Conservation (phyloP, 1,140 invertebrate species). For the Yoshiicerus persimilis region DNA sequence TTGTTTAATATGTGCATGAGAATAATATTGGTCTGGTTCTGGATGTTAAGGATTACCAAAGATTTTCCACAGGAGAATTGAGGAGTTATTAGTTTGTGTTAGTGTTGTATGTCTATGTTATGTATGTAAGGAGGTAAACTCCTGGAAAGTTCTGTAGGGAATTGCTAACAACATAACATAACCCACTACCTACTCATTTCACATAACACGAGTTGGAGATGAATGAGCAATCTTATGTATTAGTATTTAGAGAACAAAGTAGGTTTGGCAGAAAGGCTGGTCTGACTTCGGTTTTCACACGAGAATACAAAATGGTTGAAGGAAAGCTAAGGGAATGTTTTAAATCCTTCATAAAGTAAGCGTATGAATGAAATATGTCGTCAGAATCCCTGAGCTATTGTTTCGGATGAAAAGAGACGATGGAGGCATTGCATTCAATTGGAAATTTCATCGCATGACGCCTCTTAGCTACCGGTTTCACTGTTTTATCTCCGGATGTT, state of each 20-base stretch:
- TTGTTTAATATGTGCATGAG: neutral
- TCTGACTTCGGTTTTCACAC: neutral
- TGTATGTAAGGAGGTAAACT: too few species aligned
- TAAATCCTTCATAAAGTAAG: slow-evolving; percentile 18
- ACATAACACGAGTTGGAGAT: neutral
- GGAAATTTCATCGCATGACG: slow-evolving; percentile 15
- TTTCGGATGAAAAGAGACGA: slow-evolving; percentile 8
- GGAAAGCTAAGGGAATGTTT: neutral
- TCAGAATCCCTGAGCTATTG: slow-evolving; percentile 2
- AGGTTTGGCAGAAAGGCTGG: neutral
- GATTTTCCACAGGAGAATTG: neutral
- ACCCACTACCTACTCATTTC: neutral
- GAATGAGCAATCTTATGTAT: slow-evolving; percentile 2
- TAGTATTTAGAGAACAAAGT: neutral
- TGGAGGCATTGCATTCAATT: slow-evolving; percentile 9
- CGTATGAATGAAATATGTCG: slow-evolving; percentile 16
- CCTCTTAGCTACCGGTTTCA: slow-evolving; percentile 15
- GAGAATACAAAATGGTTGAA: neutral
- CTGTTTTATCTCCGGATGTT: slow-evolving; percentile 3
- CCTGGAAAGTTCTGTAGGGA: neutral
- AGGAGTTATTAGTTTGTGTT: neutral
- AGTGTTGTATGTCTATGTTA: neutral
- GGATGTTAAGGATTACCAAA: neutral
- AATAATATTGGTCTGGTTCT: neutral
- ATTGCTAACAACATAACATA: neutral